phyloP scores from a whole-genome alignment of 2,797 vertebrate genomes.

The Anniella stebbinsi region DNA sequence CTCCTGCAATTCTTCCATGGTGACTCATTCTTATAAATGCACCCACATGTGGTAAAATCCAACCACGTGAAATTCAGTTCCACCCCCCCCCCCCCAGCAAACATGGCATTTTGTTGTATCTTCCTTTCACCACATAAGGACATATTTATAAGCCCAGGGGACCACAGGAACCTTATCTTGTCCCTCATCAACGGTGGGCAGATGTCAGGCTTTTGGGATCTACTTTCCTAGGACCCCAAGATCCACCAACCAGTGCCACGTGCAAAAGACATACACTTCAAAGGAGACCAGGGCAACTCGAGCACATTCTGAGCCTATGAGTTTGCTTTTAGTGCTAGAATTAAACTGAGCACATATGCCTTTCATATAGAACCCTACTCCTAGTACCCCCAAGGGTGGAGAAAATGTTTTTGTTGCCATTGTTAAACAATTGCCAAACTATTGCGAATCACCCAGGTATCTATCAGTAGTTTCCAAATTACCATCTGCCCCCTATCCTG shows the following conservation, averaged over 20 bases:
- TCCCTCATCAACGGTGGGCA: background rate
- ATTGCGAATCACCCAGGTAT: no score
- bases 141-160: background rate
- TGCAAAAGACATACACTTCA: background rate
- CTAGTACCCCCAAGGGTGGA: background rate
- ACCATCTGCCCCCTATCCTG: no score
- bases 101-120: background rate
- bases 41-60: constrained; percentile 31
- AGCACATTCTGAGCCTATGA: background rate
- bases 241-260: background rate
- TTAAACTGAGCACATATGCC: background rate
- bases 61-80: background rate
- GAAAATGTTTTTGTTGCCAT: no score
- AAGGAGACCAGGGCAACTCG: background rate
- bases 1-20: background rate
- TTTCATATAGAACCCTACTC: no score
- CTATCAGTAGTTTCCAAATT: no score
- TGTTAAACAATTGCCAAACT: no score
- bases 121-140: background rate
- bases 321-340: background rate
- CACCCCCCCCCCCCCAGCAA: background rate
- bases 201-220: background rate
- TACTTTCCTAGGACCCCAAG: background rate
- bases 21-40: constrained; percentile 30
- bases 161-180: background rate